phyloP scores from a whole-genome alignment of 37 sponge, comb jelly and placozoan species.

The Amphimedon queenslandica region DNA sequence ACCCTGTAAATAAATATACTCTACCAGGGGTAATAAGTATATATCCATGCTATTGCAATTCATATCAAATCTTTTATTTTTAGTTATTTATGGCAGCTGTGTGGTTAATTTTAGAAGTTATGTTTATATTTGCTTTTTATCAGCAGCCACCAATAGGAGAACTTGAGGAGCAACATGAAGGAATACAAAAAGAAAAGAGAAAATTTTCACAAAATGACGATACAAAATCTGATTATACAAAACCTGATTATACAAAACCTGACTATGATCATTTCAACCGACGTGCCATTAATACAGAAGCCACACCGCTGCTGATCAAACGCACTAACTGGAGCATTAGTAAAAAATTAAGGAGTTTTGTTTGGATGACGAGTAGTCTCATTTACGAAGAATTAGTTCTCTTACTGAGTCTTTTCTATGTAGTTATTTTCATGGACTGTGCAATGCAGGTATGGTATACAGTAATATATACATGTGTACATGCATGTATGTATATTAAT shows the following conservation, averaged over 20 bases:
- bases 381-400: not conserved
- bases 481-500: not conserved
- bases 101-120: slow-evolving; percentile 59
- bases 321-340: not conserved
- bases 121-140: slow-evolving; percentile 62
- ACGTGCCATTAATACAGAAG: not conserved
- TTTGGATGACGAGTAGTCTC: not conserved
- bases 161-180: not conserved
- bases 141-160: slow-evolving; percentile 30
- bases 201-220: not conserved
- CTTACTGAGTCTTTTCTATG: not conserved
- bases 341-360: not conserved
- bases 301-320: not conserved
- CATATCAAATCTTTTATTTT: no score
- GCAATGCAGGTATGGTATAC: not conserved
- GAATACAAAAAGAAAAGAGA: not conserved
- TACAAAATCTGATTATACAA: not conserved
- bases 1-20: slow-evolving; percentile 51
- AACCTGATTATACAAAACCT: no score
- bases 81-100: slow-evolving; percentile 65
- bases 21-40: slow-evolving; percentile 53
- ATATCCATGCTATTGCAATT: not conserved
- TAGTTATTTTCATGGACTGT: not conserved
- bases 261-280: no score
- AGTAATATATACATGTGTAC: not conserved